A percentile compares a stretch with the other conserved stretches of the same genome.
phyloP scores from a whole-genome alignment of 2,888 invertebrate genomes.

The Drosophila kuntzei region DNA sequence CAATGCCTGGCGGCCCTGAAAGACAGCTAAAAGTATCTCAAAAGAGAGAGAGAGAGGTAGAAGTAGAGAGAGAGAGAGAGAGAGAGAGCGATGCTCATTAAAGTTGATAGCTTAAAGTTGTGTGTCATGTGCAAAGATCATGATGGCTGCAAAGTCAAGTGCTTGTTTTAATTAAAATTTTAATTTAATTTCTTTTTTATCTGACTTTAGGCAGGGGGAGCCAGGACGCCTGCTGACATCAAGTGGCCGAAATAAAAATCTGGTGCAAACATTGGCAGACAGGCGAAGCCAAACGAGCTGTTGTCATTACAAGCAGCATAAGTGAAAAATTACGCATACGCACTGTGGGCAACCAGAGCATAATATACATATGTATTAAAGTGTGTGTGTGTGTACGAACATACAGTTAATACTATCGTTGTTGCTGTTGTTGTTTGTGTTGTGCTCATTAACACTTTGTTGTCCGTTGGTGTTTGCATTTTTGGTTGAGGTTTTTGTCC shows the following conservation, averaged over 20 bases:
- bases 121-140: conserved; percentile 38
- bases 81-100: conserved; percentile 47
- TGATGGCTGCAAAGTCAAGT: conserved; percentile 46
- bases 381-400: conserved; percentile 27
- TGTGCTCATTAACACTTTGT: conserved; percentile 72
- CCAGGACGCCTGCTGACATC: conserved; percentile 37
- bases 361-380: conserved; percentile 50
- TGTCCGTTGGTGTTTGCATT: conserved; percentile 26
- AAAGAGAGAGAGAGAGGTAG: not conserved
- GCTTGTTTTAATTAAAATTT: conserved; percentile 80
- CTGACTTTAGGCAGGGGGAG: conserved; percentile 9
- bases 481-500: conserved; percentile 27
- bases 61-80: not conserved
- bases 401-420: conserved; percentile 14
- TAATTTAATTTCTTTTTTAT: conserved; percentile 63
- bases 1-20: conserved; percentile 1
- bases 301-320: conserved; percentile 58
- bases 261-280: conserved; percentile 25
- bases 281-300: conserved; percentile 26
- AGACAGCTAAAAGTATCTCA: not conserved
- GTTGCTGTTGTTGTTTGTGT: conserved; percentile 10
- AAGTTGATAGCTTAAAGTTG: conserved; percentile 58
- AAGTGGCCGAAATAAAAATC: conserved; percentile 77
- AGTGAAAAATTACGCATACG: conserved; percentile 78
- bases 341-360: conserved; percentile 51